A percentile compares a stretch with the other conserved stretches of the same genome.
Conservation (phyloP, 2,888 invertebrate genomes). For the Melinaea marsaeus region DNA sequence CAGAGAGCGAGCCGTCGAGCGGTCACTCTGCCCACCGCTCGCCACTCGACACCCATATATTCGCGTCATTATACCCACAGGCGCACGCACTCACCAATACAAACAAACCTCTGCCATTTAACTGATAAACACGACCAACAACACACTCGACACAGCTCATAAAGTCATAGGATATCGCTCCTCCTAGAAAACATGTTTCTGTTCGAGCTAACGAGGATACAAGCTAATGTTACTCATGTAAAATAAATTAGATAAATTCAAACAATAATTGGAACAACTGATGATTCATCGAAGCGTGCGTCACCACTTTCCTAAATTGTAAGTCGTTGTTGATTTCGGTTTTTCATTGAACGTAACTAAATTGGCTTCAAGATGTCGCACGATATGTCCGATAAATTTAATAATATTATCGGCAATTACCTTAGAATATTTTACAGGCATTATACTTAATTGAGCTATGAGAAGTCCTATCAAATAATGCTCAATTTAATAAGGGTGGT, state of each 20-base stretch:
- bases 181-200: constrained; percentile 6
- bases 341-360: too few species aligned
- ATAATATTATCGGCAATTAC: too few species aligned
- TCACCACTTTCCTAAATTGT: constrained; percentile 38
- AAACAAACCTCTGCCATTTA: constrained; percentile 54
- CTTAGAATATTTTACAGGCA: too few species aligned
- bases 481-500: neutral
- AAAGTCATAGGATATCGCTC: constrained; percentile 9
- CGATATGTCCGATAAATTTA: too few species aligned
- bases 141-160: constrained; percentile 12
- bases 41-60: constrained; percentile 55
- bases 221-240: constrained; percentile 5
- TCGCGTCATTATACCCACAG: constrained; percentile 71
- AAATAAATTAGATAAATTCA: constrained; percentile 20
- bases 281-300: constrained; percentile 39
- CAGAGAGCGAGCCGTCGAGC: constrained; percentile 28
- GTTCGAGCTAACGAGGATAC: constrained; percentile 14
- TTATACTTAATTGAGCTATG: neutral
- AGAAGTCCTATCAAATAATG: neutral
- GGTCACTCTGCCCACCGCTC: constrained; percentile 42
- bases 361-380: too few species aligned
- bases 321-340: neutral
- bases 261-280: constrained; percentile 33
- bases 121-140: constrained; percentile 37
- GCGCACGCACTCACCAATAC: constrained; percentile 70